These are phyloP conservation scores for Lathamus discolor DNA, from an alignment of 2,113 vertebrate species.

Conservation along the genomic window DNA sequence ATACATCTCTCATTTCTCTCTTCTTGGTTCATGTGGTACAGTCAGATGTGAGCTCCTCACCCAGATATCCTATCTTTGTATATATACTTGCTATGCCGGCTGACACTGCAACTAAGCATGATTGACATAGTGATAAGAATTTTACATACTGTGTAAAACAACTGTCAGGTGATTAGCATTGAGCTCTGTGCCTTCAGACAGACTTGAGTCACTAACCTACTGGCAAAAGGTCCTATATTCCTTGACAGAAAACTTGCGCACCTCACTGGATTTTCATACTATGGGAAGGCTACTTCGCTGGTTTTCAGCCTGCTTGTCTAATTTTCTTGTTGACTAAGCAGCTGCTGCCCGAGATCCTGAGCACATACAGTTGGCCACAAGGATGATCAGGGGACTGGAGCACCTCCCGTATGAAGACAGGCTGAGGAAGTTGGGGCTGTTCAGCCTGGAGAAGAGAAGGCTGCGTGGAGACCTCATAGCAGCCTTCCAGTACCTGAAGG, in stretches of 20 bases:
- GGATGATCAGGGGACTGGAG: too few relatives aligned
- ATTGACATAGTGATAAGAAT: neutral
- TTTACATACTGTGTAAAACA: conserved; percentile 5
- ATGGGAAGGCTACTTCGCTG: neutral
- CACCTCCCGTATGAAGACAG: too few relatives aligned
- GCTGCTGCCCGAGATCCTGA: neutral
- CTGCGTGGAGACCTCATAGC: too few relatives aligned
- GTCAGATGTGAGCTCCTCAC: neutral
- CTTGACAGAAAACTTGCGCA: neutral
- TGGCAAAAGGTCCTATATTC: neutral
- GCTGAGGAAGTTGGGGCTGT: too few relatives aligned
- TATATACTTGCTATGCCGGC: neutral
- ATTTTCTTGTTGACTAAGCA: neutral
- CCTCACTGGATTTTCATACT: neutral
- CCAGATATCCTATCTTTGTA: neutral
- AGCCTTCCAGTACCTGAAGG: too few relatives aligned
- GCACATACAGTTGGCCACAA: too few relatives aligned
- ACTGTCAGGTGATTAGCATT: neutral
- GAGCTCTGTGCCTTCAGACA: neutral
- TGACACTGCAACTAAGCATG: conserved; percentile 13
- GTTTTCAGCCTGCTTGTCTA: neutral
- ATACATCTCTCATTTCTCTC: neutral
- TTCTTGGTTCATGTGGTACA: neutral
- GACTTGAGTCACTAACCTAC: neutral
- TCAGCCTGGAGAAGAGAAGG: too few relatives aligned